Evolutionary conservation across 2,797 vertebrate genomes (phyloP), one percentile per base, ranked within the genome.

Genomic region (Hydrophis major): DNA sequence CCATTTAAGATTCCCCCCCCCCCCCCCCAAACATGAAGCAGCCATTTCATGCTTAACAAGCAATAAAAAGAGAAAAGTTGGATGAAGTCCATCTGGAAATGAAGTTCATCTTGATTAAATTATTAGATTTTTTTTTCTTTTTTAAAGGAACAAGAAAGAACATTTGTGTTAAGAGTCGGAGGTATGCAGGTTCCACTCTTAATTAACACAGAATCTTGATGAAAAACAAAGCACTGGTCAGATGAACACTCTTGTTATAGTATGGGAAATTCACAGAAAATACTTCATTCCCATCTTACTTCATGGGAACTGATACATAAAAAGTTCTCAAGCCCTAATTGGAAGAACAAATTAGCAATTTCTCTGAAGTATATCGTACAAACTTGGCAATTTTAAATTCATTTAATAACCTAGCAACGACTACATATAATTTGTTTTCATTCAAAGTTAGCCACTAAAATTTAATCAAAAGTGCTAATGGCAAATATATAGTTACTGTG

Each of bases 261-360:
- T 92, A 92, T 90, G 86, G 90, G 94, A 96, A 95, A 94, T 94
- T 94, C 88, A 12, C 47, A 90, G n/a, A 88, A 95, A 92, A 16
- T 92, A 18, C 66, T 91, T 56, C 3, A 93, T 56, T 93, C 86
- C 90, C 7, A 91, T 91, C 32, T 3, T 92, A 1, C 94, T 37
- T 93, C 93, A 89, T 88, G 91, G 74, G 50, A 94, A 0, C 83
- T 37, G 2, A 47, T 92, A 57, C 94, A 1, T 47, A 32, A 32
- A 90, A 88, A 16, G 57, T 53, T 95, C 22, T 91, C 83, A 78
- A 93, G 78, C 0, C 1, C 10, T 89, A 93, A 95, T 6, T 91
- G 87, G 93, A 95, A 94, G 96, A 94, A 59, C 92, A 92, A 25
- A 87, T 1, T 94, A 89, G 16, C 50, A 53, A 50, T 86, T 94